These are phyloP conservation scores for Pedicia rivosa DNA, from an alignment of 2,888 invertebrate genomes.

Conservation along the genomic window DNA sequence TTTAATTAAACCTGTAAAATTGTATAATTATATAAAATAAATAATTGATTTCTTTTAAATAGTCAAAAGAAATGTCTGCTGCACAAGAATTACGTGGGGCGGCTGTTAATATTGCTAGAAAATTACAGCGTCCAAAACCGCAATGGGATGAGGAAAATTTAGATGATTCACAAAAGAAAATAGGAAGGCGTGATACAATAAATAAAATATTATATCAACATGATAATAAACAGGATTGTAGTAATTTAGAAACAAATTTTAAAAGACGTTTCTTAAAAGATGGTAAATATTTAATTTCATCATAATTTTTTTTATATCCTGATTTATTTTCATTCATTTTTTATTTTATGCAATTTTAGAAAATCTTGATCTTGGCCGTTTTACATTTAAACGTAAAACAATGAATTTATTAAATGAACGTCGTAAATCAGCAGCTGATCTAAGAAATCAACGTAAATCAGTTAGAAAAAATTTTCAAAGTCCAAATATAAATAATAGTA, in stretches of 20 bases:
- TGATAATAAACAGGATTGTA: slow-evolving; percentile 20
- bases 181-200: slow-evolving; percentile 21
- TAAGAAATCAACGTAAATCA: too few species aligned
- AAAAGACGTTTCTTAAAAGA: slow-evolving; percentile 23
- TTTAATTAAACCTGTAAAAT: too few species aligned
- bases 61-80: slow-evolving; percentile 18
- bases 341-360: slow-evolving; percentile 11
- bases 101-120: slow-evolving; percentile 42
- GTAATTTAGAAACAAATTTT: slow-evolving; percentile 28
- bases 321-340: too few species aligned
- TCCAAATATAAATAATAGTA: too few species aligned
- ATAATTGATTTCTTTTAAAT: too few species aligned
- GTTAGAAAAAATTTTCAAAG: too few species aligned
- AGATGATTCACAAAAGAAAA: slow-evolving; percentile 15
- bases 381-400: slow-evolving; percentile 25
- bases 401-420: slow-evolving; percentile 18
- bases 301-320: not conserved
- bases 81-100: slow-evolving; percentile 38
- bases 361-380: slow-evolving; percentile 22
- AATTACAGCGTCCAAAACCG: slow-evolving; percentile 33
- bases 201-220: slow-evolving; percentile 22
- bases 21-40: too few species aligned
- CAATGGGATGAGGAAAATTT: slow-evolving; percentile 24
- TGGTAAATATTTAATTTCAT: slow-evolving; percentile 13
- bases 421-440: too few species aligned